Evolutionary conservation across 2,888 invertebrate genomes (phyloP).

Genomic region (Gisinianus flammeolus): DNA sequence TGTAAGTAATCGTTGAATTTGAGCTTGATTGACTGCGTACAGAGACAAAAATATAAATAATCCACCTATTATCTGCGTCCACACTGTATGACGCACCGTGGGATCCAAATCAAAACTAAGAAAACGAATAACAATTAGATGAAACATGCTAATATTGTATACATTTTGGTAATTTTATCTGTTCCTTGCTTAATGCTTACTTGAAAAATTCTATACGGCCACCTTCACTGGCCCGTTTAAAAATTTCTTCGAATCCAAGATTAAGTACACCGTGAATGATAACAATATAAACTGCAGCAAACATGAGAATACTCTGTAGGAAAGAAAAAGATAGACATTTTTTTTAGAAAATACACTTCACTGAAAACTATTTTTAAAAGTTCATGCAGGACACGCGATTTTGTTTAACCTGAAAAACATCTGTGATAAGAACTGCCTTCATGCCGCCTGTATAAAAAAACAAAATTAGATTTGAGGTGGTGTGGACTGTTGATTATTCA

Average conservation of each 20-base stretch:
- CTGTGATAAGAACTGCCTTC: conserved; percentile 88
- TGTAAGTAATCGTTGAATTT: conserved; percentile 67
- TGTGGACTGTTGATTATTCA: too few species aligned
- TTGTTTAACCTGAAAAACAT: conserved; percentile 70
- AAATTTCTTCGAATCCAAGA: conserved; percentile 73
- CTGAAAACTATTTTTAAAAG: background rate
- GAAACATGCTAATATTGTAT: too few species aligned
- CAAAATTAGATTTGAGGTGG: too few species aligned
- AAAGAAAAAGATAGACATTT: conserved; percentile 29
- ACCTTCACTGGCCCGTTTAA: conserved; percentile 72
- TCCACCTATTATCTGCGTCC: conserved; percentile 81
- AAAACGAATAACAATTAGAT: conserved; percentile 47
- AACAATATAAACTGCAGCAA: conserved; percentile 78
- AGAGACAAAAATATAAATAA: conserved; percentile 78
- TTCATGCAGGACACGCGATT: too few species aligned
- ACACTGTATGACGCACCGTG: conserved; percentile 82
- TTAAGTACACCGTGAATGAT: conserved; percentile 75
- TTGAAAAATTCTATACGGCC: conserved; percentile 70
- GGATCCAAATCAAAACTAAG: conserved; percentile 78
- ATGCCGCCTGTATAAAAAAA: too few species aligned
- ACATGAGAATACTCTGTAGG: conserved; percentile 77
- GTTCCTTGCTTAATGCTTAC: conserved; percentile 60
- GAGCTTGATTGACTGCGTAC: conserved; percentile 88
- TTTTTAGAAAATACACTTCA: background rate
- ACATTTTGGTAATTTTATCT: too few species aligned